Evolutionary conservation across 2,888 invertebrate genomes (phyloP), one percentile per base, ranked within the genome.

Genomic region (Ethmia dodecea): DNA sequence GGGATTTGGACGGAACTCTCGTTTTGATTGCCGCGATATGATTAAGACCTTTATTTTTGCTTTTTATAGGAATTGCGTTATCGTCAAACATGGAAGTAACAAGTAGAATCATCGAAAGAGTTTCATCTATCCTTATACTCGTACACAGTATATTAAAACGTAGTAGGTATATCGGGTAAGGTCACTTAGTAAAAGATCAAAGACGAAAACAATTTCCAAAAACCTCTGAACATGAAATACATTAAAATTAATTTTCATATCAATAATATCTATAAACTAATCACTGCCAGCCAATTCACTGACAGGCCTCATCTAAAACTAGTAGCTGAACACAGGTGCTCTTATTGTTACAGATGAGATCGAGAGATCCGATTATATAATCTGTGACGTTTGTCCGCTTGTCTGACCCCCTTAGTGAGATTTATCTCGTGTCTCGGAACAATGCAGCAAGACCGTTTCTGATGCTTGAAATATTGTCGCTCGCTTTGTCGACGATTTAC

Each of bases 281-380:
- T 37, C 26, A 29, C 18, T 5, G 22, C 29, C 33, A 26, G 28
- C 33, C 22, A 28, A 13, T 20, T 25, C 18, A 38, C 33, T 32
- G 47, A 40, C 45, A 45, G 40, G 31, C 38, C 34, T 43, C 37
- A 45, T 37, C 34, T 40, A 35, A 38, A 36, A 38, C 36, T 36
- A 34, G 40, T 41, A 34, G 39, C 31, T 14, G 11, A 29, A 33
- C 32, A 50, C 60, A 59, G 52, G 53, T 58, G 57, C 47, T 35
- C 42, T 41, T 52, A 61, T 62, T 58, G 57, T 58, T 47, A 47
- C 42, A 47, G 68, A 63, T 67, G 43, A 56, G 62, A 67, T 67
- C 38, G 28, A 24, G 15, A 55, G 67, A 63, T 60, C 40, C 47
- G 63, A 66, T 61, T 22, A 12, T 18, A 35, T 30, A 51, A 58